Percentiles rank a stretch among this genome's conserved stretches.
These are phyloP conservation scores for Vireo altiloquus DNA, from an alignment of 2,113 vertebrate genomes.

Conservation along the genomic window DNA sequence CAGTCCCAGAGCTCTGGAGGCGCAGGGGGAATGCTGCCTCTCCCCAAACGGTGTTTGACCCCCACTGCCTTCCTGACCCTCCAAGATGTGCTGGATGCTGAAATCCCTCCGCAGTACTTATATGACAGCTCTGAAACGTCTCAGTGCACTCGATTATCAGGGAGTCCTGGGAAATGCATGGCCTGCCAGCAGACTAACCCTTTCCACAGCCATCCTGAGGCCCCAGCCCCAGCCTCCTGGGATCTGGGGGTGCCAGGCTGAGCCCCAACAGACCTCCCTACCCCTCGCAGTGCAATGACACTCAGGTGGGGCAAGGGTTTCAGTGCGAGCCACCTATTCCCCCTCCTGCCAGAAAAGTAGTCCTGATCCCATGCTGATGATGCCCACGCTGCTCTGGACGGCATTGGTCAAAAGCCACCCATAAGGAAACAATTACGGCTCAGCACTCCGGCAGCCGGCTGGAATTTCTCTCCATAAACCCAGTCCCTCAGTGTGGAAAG, in stretches of 20 bases:
- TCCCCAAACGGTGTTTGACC: not conserved
- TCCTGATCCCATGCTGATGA: rapidly evolving
- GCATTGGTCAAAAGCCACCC: not conserved
- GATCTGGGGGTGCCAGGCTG: not conserved
- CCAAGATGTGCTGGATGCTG: not conserved
- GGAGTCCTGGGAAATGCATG: not conserved
- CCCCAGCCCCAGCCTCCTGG: rapidly evolving
- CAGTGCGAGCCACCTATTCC: not conserved
- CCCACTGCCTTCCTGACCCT: not conserved
- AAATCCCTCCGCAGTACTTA: not conserved
- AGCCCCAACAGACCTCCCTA: not conserved
- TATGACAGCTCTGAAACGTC: not conserved
- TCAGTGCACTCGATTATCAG: not conserved
- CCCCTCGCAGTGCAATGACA: rapidly evolving
- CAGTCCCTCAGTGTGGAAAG: not conserved
- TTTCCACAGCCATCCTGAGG: not conserved
- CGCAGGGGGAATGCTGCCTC: not conserved
- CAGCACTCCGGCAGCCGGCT: not conserved
- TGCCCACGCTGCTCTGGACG: not conserved
- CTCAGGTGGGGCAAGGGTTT: not conserved
- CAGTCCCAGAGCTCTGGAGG: conserved; percentile 11
- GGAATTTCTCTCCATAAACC: conserved; percentile 6
- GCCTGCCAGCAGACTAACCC: not conserved
- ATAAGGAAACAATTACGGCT: not conserved
- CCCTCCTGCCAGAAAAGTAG: not conserved